Evolutionary conservation across 92 coral and sea anemone species (phyloP).

Genomic region (Heteractis magnifica): DNA sequence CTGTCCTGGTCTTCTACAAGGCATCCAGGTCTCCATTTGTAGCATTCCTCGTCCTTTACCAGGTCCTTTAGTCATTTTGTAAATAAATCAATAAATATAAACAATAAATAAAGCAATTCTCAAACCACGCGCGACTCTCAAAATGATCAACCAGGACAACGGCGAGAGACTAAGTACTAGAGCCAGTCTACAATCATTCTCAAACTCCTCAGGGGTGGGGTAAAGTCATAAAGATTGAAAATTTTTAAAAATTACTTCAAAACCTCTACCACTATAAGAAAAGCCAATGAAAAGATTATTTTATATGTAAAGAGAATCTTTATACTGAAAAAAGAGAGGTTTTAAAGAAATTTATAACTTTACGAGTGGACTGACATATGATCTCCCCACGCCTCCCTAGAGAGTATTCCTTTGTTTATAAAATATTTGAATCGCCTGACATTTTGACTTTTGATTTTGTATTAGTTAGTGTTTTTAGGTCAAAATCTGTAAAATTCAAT

Average conservation of each 20-base stretch:
- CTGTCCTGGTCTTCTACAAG: constrained; percentile 66
- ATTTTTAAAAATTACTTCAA: background rate
- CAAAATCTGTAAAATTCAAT: background rate
- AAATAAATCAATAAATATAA: background rate
- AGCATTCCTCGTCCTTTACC: constrained; percentile 67
- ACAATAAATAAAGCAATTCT: background rate
- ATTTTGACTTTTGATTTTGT: background rate
- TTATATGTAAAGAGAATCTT: background rate
- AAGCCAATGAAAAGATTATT: background rate
- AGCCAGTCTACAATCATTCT: background rate
- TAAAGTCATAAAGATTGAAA: background rate
- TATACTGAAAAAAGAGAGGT: background rate
- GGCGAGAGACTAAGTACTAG: constrained; percentile 20
- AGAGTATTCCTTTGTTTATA: background rate
- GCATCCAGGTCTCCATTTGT: constrained; percentile 47
- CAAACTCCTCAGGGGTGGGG: background rate
- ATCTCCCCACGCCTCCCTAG: background rate
- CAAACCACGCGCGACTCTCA: background rate
- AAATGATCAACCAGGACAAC: background rate
- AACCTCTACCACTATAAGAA: background rate
- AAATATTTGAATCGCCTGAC: constrained; percentile 17
- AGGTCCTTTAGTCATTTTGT: constrained; percentile 27
- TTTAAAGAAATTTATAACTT: background rate
- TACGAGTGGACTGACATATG: background rate
- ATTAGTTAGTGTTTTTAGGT: background rate